Percentiles rank a stretch among this genome's conserved stretches.
Evolutionary conservation across 1,140 invertebrate genomes (phyloP).

Genomic region (Drosophila hydei): DNA sequence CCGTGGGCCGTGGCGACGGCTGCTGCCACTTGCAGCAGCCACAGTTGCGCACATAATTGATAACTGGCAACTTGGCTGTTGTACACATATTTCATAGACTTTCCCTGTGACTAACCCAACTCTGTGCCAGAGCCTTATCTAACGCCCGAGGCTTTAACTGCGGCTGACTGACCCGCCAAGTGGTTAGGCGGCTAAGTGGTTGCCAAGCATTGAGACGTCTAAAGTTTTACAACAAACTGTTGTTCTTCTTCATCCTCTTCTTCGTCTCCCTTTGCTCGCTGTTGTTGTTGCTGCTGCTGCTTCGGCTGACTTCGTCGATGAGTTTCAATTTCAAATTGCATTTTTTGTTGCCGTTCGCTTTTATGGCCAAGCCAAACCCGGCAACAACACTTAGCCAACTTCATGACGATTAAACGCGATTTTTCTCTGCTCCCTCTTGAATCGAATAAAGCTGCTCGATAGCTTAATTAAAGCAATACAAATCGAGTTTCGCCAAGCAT

Average conservation of each 20-base stretch:
- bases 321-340: conserved; percentile 24
- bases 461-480: conserved; percentile 11
- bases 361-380: conserved; percentile 7
- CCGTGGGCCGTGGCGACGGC: neutral
- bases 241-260: neutral
- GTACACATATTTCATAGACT: conserved; percentile 7
- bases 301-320: neutral
- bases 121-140: conserved; percentile 10
- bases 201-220: conserved; percentile 39
- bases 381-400: conserved; percentile 18
- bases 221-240: conserved; percentile 21
- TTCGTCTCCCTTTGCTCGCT: neutral
- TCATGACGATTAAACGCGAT: conserved; percentile 15
- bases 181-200: conserved; percentile 24
- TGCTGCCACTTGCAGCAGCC: conserved; percentile 15
- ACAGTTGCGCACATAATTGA: conserved; percentile 56
- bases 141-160: conserved; percentile 22
- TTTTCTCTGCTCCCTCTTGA: neutral
- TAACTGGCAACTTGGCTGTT: conserved; percentile 56
- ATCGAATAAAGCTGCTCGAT: conserved; percentile 17
- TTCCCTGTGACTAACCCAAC: neutral
- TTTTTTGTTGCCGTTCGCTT: conserved; percentile 18
- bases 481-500: neutral
- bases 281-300: neutral
- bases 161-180: conserved; percentile 25